phyloP scores from a whole-genome alignment of 1,140 invertebrate genomes.

The Hylyphantes graminicola region DNA sequence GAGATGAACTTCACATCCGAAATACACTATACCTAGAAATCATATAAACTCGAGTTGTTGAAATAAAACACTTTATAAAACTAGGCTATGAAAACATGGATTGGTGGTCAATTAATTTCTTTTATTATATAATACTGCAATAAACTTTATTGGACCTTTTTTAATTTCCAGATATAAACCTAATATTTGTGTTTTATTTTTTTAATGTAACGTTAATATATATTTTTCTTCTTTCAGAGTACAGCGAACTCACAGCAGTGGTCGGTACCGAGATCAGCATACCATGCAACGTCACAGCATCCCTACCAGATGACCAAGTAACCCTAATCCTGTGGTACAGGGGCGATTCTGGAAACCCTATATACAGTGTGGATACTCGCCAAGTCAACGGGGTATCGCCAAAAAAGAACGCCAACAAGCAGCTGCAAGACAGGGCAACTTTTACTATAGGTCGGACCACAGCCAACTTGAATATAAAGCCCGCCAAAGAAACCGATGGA shows the following conservation, averaged over 20 bases:
- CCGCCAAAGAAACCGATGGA: conserved; percentile 48
- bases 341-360: conserved; percentile 82
- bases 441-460: conserved; percentile 65
- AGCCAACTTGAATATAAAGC: conserved; percentile 80
- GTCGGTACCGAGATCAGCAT: conserved; percentile 65
- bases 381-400: conserved; percentile 33
- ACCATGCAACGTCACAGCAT: conserved; percentile 84
- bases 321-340: conserved; percentile 93
- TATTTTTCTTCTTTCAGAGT: conserved; percentile 47
- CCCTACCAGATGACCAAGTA: conserved; percentile 81
- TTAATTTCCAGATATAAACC: too few species aligned
- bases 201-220: too few species aligned
- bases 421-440: conserved; percentile 50
- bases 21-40: too few species aligned
- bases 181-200: too few species aligned
- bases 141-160: too few species aligned
- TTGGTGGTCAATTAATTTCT: too few species aligned
- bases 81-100: too few species aligned
- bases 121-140: too few species aligned
- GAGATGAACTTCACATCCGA: too few species aligned
- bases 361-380: conserved; percentile 72
- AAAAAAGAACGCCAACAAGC: conserved; percentile 60
- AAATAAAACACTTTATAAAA: too few species aligned
- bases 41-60: too few species aligned
- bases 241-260: conserved; percentile 50